Evolutionary conservation across 2,113 vertebrate species (phyloP), one percentile per base, ranked within the genome.

Genomic region (Calidris pugnax): DNA sequence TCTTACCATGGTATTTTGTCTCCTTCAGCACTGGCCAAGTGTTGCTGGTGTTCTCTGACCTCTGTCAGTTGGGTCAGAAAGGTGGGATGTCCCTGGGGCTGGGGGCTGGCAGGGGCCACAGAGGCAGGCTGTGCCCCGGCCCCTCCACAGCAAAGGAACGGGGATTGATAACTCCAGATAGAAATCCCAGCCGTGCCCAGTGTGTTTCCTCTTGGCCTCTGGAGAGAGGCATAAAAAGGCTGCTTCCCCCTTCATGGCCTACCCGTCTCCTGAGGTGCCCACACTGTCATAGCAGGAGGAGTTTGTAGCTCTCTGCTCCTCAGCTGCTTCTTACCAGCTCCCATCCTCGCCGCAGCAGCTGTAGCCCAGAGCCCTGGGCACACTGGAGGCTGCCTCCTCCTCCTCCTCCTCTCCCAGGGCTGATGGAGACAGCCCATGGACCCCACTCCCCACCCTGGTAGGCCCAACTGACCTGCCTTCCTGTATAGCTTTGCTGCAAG

Each of bases 171-270:
- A 30, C n/a, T n/a, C 39, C 6, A 7, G 35, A 7, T 23, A 10
- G 37, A 60, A 56, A 48, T 33, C 28, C 24, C 33, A 35, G 37
- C 60, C 43, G 41, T 55, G 51, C 14, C 30, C 26, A 14, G 4
- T 8, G 13, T 11, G 30, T 48, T 66, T 71, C 64, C 30, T 51
- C 10, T 20, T 14, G 62, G 7, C 12, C 11, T 8, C 5, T 0
- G 0, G 22, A 41, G 45, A 64, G 43, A 35, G 9, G 8, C 0
- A 1, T 28, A 0, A 12, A 6, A 50, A 57, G 68, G 33, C 16
- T 69, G 62, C 67, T 68, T 62, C 55, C 43, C 22, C 9, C 45
- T 18, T 26, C 48, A 0, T 9, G n/a, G 10, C 37, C 51, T 69
- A 39, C 30, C 28, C 0, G 0, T 39, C 48, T 32, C 33, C 50